phyloP scores from a whole-genome alignment of 2,113 vertebrate genomes.

The Calidris pygmaea region DNA sequence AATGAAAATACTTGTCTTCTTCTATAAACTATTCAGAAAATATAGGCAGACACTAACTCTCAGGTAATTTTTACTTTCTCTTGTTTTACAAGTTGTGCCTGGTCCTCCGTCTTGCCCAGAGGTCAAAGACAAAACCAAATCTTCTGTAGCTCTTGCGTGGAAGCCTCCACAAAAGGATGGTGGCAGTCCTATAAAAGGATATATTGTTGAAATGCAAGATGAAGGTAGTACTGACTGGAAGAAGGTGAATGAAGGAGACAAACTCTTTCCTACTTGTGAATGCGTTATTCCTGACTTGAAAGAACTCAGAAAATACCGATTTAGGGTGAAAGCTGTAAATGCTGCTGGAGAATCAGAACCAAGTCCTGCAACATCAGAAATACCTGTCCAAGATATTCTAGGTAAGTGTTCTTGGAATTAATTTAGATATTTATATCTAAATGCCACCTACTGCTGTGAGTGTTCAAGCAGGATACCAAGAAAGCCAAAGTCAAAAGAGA shows the following conservation, averaged over 20 bases:
- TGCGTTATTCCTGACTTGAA: slow-evolving; percentile 89
- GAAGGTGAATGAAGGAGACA: slow-evolving; percentile 88
- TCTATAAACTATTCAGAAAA: neutral
- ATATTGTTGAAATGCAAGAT: slow-evolving; percentile 96
- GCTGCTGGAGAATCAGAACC: slow-evolving; percentile 93
- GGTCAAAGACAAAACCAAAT: slow-evolving; percentile 92
- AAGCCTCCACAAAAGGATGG: slow-evolving; percentile 91
- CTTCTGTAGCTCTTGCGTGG: slow-evolving; percentile 88
- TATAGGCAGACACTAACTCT: neutral
- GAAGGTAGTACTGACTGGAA: slow-evolving; percentile 93
- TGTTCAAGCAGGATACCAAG: neutral
- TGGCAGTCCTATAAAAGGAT: slow-evolving; percentile 93
- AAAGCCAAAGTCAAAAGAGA: neutral
- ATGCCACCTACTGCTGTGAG: neutral
- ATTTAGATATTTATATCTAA: neutral
- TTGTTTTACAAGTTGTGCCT: slow-evolving; percentile 81
- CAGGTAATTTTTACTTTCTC: neutral
- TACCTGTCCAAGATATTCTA: slow-evolving; percentile 87
- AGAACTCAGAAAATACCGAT: slow-evolving; percentile 92
- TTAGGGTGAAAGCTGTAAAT: slow-evolving; percentile 94
- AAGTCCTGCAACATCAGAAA: slow-evolving; percentile 85
- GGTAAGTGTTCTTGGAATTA: slow-evolving; percentile 72
- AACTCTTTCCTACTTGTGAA: slow-evolving; percentile 86
- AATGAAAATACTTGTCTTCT: neutral
- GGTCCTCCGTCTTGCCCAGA: slow-evolving; percentile 84